These are phyloP conservation scores for Callipepla squamata DNA, from an alignment of 2,113 vertebrate species.

Conservation along the genomic window DNA sequence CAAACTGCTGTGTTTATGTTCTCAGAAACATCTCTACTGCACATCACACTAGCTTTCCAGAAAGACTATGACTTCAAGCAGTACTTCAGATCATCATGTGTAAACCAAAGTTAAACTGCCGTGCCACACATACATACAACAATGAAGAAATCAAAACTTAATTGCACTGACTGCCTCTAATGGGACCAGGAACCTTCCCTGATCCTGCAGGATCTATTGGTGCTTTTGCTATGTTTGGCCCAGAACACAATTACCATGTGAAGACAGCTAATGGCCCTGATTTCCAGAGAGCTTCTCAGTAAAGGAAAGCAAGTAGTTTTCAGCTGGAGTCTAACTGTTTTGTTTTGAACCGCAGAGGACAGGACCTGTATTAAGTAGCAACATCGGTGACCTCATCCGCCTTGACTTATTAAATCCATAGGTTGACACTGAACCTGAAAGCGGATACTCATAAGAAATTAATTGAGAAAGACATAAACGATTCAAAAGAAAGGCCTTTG, in stretches of 20 bases:
- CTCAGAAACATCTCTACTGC: neutral
- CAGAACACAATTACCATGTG: neutral
- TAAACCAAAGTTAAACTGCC: neutral
- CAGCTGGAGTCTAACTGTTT: neutral
- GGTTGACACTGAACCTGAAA: neutral
- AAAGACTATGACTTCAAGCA: neutral
- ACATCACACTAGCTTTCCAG: neutral
- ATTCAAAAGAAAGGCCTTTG: conserved; percentile 34
- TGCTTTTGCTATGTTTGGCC: neutral
- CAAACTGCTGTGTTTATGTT: neutral
- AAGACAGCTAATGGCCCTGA: neutral
- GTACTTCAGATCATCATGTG: neutral
- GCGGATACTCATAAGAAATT: conserved; percentile 53
- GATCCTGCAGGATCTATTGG: neutral
- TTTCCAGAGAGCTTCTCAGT: neutral
- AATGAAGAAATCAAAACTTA: neutral
- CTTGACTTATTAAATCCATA: conserved; percentile 8
- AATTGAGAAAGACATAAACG: conserved; percentile 53
- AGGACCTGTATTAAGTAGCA: neutral
- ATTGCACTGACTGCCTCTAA: neutral
- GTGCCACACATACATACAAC: neutral
- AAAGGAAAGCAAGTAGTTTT: neutral
- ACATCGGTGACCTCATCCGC: neutral
- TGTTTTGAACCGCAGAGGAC: neutral
- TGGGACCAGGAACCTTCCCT: neutral